Conservation (phyloP, 53 echinoderm and acorn worm species). For the Astropecten irregularis region DNA sequence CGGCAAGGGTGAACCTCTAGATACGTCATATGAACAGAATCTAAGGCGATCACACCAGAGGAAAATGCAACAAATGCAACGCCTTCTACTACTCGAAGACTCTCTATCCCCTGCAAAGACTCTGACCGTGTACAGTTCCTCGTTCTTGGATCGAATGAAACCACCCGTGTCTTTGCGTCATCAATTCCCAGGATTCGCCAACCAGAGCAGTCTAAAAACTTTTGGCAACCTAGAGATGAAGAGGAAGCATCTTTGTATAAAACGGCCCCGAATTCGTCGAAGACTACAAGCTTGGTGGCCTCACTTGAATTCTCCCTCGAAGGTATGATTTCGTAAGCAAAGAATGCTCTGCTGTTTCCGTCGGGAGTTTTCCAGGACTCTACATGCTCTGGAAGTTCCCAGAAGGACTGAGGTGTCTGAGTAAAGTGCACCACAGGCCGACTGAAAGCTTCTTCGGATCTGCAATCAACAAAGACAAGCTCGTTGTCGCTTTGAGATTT, state of each 20-base stretch:
- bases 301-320: background rate
- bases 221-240: background rate
- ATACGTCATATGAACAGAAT: background rate
- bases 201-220: background rate
- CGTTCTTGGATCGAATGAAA: background rate
- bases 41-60: background rate
- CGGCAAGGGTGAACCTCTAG: background rate
- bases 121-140: too few species aligned
- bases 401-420: background rate
- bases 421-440: background rate
- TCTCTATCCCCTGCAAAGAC: background rate
- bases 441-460: background rate
- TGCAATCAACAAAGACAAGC: slow-evolving; percentile 4
- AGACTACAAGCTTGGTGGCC: background rate
- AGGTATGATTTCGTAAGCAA: background rate
- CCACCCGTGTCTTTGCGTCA: background rate
- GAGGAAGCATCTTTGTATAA: background rate
- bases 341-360: background rate
- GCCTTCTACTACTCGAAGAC: background rate
- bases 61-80: slow-evolving; percentile 1
- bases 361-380: background rate
- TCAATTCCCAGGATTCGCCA: slow-evolving; percentile 3
- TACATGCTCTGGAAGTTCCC: background rate
- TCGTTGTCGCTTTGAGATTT: background rate
- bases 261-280: background rate